Base-by-base conservation (phyloP, 2,113 vertebrate genomes). In the Accipiter virgatus region DNA sequence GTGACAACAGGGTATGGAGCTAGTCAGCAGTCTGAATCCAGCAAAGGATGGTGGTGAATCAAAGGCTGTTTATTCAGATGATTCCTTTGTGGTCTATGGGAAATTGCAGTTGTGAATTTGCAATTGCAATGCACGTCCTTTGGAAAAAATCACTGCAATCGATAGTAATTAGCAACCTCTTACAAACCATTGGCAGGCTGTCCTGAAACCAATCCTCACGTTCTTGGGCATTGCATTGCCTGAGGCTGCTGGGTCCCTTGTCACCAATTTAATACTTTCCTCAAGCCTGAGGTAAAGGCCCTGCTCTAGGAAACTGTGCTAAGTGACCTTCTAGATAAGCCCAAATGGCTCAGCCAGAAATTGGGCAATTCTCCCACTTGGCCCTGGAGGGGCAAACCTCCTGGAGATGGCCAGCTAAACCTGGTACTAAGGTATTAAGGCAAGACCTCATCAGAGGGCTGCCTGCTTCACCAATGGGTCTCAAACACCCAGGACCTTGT, bases 121-220 rank as follows among this genome's bases (percentile, higher is more conserved):
- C 70, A 95, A 93, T 82, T 86, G 31, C 74, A 96, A 10, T 92
- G 58, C 27, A 62, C 63, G 92, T 92, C 59, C 67, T 91, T 77
- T 94, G 75, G 62, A 68, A 94, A 82, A 82, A 70, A 88, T 45
- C 45, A 62, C 59, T 74, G 72, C 83, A 84, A n/a, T 53, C 66
- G 40, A 62, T 23, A 73, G n/a, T 71, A 62, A 95, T 88, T 88
- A 95, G 80, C 45, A 92, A 58, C 36, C 25, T 93, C 92, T 92
- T 90, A 86, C 16, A 92, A 86, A 90, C 31, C 11, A 14, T 19
- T 97, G 70, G 34, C 91, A 88, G 63, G 45, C 45, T 83, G 53
- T 83, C 74, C 67, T 73, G 45, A 94, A 90, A 94, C 7, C 71
- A 80, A 2, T 66, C 45, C 45, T 88, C 9, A 45, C 13, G 23